Evolutionary conservation across 2,888 invertebrate genomes (phyloP).

Genomic region (Acronicta aceris): DNA sequence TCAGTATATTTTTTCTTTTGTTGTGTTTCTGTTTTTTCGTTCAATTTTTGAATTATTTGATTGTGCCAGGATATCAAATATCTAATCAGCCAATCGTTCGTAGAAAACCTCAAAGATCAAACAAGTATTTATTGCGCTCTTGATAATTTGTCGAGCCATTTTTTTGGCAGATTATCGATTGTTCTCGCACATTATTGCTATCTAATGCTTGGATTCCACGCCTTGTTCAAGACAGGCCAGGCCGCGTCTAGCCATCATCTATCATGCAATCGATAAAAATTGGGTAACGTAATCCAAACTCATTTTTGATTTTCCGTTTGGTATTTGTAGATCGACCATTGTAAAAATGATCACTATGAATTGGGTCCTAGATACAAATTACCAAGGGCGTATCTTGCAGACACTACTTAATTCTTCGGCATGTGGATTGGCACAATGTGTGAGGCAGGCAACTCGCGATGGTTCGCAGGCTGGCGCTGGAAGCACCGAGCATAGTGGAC

Average conservation of each 20-base stretch:
- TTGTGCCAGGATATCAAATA: conserved; percentile 21
- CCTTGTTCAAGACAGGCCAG: too few relatives aligned
- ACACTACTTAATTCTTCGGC: conserved; percentile 74
- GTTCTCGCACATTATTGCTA: too few relatives aligned
- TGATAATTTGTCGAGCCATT: too few relatives aligned
- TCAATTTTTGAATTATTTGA: conserved; percentile 52
- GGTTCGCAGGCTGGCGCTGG: conserved; percentile 79
- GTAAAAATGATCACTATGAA: too few relatives aligned
- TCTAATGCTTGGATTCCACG: too few relatives aligned
- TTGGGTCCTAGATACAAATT: too few relatives aligned
- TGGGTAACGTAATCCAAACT: too few relatives aligned
- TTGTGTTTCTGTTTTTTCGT: conserved; percentile 39
- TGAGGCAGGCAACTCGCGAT: conserved; percentile 73
- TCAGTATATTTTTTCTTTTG: conserved; percentile 62
- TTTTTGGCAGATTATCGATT: too few relatives aligned
- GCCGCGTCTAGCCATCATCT: too few relatives aligned
- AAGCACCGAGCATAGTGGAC: conserved; percentile 69
- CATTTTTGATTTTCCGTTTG: too few relatives aligned
- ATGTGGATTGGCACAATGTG: conserved; percentile 76
- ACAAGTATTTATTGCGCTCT: background rate
- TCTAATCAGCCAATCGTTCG: background rate
- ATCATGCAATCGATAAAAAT: too few relatives aligned
- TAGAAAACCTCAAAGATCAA: background rate
- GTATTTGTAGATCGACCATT: too few relatives aligned
- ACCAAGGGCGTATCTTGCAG: conserved; percentile 66